Evolutionary conservation across 2,113 vertebrate species (phyloP), one percentile per base, ranked within the genome.

Genomic region (Dromaius novaehollandiae): DNA sequence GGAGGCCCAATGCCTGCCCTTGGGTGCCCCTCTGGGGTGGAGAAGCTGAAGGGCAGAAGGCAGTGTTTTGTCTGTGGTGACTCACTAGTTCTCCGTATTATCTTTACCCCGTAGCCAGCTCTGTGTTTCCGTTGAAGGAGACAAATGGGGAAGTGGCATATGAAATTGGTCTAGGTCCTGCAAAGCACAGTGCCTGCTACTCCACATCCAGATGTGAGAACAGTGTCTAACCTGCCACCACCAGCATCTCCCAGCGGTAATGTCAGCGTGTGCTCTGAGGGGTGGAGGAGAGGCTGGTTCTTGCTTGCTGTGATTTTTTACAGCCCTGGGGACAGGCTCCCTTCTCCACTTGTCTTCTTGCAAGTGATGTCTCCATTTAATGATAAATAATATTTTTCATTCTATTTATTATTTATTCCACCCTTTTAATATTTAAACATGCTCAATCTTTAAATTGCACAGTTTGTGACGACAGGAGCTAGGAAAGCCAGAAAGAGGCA

Each of bases 381-480:
- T 24, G 56, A 56, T 69, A 93, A 78, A 90, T 42, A 80, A 83
- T 89, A 87, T 69, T 92, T 94, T 89, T 82, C 11, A 15, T 89
- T 76, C 36, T 40, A 46, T 94, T 91, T 91, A 90, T 96, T 91
- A 91, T 95, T 96, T 46, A 83, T 93, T 89, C 61, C 5, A 36
- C 1, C 19, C 24, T 11, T 65, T 86, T 79, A 89, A 94, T 93
- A 95, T 85, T 97, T 73, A 87, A 84, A 66, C 1, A 0, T 9
- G 14, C 44, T 89, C 63, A 74, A 9, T 81, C 80, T 88, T 92
- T 83, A 69, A 78, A 78, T 78, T 1, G 2, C 28, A 6, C 1
- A 0, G 51, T 86, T 58, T 86, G 64, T 51, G 68, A 40, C 1
- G 34, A 51, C 56, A 6, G 17, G 63, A 84, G 81, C 48, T 82